Evolutionary conservation across 2,888 invertebrate species (phyloP).

Genomic region (Luffia ferchaultella): DNA sequence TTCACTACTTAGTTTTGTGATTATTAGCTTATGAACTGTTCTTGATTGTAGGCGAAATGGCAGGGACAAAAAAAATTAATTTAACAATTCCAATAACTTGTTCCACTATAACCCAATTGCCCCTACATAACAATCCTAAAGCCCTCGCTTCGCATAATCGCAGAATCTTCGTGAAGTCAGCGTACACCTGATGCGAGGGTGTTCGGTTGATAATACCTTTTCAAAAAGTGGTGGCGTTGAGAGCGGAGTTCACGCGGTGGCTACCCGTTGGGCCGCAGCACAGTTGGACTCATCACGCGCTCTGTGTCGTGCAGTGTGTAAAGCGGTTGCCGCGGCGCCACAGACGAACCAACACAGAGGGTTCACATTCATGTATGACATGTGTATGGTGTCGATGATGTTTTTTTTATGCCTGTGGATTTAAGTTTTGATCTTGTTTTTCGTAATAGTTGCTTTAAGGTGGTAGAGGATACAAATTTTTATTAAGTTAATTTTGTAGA

Average conservation of each 20-base stretch:
- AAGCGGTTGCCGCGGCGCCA: conserved; percentile 73
- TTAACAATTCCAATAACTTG: too few relatives aligned
- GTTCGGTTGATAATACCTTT: conserved; percentile 75
- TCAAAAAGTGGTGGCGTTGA: conserved; percentile 42
- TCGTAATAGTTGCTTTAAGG: conserved; percentile 9
- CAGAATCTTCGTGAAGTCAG: conserved; percentile 87
- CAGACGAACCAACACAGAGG: conserved; percentile 76
- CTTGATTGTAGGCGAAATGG: too few relatives aligned
- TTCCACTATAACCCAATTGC: too few relatives aligned
- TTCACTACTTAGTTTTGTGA: too few relatives aligned
- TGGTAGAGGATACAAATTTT: too few relatives aligned
- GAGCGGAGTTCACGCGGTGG: conserved; percentile 76
- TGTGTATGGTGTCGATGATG: conserved; percentile 8
- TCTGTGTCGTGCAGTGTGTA: conserved; percentile 77
- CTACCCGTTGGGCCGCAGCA: conserved; percentile 82
- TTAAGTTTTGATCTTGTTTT: conserved; percentile 7
- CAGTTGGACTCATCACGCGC: conserved; percentile 82
- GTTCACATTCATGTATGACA: conserved; percentile 77
- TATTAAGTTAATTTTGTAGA: too few relatives aligned
- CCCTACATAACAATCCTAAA: too few relatives aligned
- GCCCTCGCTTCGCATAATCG: too few relatives aligned
- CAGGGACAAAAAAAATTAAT: too few relatives aligned
- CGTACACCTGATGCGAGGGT: conserved; percentile 75
- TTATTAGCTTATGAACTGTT: too few relatives aligned
- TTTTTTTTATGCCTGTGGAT: conserved; percentile 2